Evolutionary conservation across 2,113 vertebrate species (phyloP).

Genomic region (Phylloscopus trochilus): DNA sequence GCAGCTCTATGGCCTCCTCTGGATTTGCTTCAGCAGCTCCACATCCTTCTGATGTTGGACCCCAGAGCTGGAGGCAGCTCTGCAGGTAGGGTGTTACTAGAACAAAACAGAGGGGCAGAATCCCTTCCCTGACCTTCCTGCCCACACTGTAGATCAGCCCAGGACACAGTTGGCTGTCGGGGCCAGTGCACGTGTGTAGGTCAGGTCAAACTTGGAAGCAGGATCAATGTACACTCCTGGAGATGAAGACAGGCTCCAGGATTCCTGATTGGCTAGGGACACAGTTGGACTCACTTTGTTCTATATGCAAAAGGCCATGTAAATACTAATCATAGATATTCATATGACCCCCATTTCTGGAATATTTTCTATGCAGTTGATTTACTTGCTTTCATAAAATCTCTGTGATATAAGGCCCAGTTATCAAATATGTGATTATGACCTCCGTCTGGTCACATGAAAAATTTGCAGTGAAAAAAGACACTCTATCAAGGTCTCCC

Average conservation of each 20-base stretch:
- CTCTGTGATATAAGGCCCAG: not conserved
- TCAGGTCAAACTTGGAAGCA: not conserved
- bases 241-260: not conserved
- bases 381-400: not conserved
- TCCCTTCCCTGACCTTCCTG: not conserved
- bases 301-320: not conserved
- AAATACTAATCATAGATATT: not conserved
- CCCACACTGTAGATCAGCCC: not conserved
- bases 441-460: not conserved
- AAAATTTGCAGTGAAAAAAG: not conserved
- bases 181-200: not conserved
- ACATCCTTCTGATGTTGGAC: accelerated
- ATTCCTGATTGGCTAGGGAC: not conserved
- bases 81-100: not conserved
- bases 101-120: not conserved
- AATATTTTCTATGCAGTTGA: not conserved
- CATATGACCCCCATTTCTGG: not conserved
- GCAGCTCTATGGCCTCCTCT: not conserved
- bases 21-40: not conserved
- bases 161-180: not conserved
- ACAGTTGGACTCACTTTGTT: not conserved
- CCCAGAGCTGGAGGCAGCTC: not conserved
- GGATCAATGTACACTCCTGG: not conserved
- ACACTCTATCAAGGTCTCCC: not conserved
- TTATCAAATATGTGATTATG: not conserved